Percentiles rank a stretch among this genome's conserved stretches.
These are phyloP conservation scores for Callaeas wilsoni DNA, from an alignment of 2,113 vertebrate genomes.

Conservation along the genomic window DNA sequence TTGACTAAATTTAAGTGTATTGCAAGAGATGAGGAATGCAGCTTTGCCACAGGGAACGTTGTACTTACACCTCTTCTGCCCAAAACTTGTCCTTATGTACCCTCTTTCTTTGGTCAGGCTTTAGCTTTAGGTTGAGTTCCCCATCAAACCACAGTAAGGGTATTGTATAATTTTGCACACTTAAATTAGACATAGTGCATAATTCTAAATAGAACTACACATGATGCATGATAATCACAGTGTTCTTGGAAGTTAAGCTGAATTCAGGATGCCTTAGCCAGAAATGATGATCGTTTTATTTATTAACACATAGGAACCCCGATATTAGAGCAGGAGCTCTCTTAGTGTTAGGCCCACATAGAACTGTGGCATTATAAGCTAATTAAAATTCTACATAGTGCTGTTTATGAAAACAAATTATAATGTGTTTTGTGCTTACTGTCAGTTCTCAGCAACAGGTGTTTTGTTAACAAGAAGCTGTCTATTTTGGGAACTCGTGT, in stretches of 20 bases:
- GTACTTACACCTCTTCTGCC: not conserved
- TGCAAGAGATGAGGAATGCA: constrained; percentile 14
- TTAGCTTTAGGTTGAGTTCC: constrained; percentile 41
- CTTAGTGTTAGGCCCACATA: not conserved
- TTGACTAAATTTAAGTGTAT: not conserved
- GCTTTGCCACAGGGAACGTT: not conserved
- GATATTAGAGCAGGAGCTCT: not conserved
- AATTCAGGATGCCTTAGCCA: constrained; percentile 8
- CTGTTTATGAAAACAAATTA: constrained; percentile 61
- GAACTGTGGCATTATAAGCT: constrained; percentile 20
- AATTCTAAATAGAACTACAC: constrained; percentile 30
- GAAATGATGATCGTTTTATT: not conserved
- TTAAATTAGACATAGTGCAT: constrained; percentile 43
- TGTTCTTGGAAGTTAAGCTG: constrained; percentile 13
- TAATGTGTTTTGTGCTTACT: constrained; percentile 53
- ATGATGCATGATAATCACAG: constrained; percentile 15
- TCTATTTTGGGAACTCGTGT: constrained; percentile 48
- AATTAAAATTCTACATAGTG: constrained; percentile 47
- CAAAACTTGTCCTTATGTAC: constrained; percentile 29
- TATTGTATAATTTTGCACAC: constrained; percentile 61
- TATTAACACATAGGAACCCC: constrained; percentile 14
- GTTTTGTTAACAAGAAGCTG: constrained; percentile 58
- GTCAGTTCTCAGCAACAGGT: constrained; percentile 58
- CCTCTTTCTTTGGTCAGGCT: constrained; percentile 18
- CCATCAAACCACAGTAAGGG: constrained; percentile 27